Evolutionary conservation across 2,113 vertebrate genomes (phyloP).

Genomic region (Vanacampus margaritifer): DNA sequence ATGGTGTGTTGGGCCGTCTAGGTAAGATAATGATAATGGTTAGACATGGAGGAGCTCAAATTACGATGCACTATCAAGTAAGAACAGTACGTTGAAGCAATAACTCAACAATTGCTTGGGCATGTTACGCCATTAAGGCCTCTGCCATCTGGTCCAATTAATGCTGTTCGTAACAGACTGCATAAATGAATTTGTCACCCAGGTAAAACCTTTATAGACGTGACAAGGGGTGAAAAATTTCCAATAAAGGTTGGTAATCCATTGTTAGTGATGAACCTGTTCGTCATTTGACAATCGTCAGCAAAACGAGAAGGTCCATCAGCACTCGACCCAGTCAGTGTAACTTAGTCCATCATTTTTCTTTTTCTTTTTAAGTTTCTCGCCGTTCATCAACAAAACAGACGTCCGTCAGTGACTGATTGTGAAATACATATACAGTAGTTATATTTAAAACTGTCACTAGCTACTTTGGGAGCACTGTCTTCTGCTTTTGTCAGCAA

Average conservation of each 20-base stretch:
- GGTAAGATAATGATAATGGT: neutral
- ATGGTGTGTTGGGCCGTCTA: neutral
- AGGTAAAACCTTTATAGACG: neutral
- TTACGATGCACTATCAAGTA: neutral
- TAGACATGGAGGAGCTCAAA: neutral
- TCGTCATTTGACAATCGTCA: too few relatives aligned
- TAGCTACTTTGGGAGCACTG: neutral
- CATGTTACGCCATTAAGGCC: neutral
- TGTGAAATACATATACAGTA: neutral
- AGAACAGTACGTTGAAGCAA: neutral
- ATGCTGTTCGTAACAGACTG: neutral
- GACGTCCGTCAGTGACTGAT: too few relatives aligned
- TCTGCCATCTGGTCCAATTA: neutral
- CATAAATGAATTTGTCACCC: neutral
- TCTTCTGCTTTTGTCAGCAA: constrained; percentile 71
- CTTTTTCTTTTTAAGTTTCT: too few relatives aligned
- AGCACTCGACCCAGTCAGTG: too few relatives aligned
- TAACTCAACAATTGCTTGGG: neutral
- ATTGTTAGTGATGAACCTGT: too few relatives aligned
- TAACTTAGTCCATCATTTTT: too few relatives aligned
- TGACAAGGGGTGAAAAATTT: neutral
- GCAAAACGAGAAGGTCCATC: too few relatives aligned
- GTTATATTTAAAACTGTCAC: too few relatives aligned
- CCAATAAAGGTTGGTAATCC: too few relatives aligned
- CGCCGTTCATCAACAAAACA: too few relatives aligned